Conservation (phyloP, 2,888 invertebrate species). For the Lasioglossum vierecki region DNA sequence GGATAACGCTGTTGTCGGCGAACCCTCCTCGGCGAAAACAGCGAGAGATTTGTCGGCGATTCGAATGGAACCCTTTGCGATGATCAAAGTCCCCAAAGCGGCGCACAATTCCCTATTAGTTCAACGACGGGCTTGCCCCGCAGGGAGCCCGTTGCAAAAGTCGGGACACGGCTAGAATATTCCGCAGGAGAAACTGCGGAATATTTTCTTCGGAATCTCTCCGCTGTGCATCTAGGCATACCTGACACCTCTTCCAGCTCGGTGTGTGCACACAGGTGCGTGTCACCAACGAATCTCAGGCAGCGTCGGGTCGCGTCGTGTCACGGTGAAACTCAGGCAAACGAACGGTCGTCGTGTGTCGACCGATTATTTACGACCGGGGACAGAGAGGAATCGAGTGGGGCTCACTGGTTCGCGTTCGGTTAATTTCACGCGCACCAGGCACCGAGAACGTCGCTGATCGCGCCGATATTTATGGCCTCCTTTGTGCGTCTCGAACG, state of each 20-base stretch:
- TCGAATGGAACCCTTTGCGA: background rate
- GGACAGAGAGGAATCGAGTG: conserved; percentile 36
- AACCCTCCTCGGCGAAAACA: background rate
- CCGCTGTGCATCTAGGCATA: background rate
- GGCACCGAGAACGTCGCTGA: background rate
- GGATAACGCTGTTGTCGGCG: background rate
- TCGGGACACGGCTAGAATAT: conserved; percentile 41
- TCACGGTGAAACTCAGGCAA: conserved; percentile 18
- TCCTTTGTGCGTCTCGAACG: background rate
- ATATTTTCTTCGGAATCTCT: conserved; percentile 31
- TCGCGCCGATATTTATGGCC: conserved; percentile 18
- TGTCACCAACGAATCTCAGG: conserved; percentile 38
- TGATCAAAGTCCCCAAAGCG: conserved; percentile 47
- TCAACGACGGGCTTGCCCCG: background rate
- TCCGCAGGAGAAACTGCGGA: conserved; percentile 36
- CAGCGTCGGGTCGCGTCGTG: background rate
- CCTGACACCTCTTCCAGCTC: conserved; percentile 45
- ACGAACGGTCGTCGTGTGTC: conserved; percentile 12
- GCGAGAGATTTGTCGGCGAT: background rate
- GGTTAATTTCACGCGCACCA: conserved; percentile 16
- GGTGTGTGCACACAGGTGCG: conserved; percentile 35
- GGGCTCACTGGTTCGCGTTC: conserved; percentile 9
- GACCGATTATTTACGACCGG: conserved; percentile 25
- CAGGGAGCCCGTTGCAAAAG: conserved; percentile 25
- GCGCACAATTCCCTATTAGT: conserved; percentile 30